Evolutionary conservation across 2,113 vertebrate species (phyloP).

Genomic region (Poicephalus gulielmi): DNA sequence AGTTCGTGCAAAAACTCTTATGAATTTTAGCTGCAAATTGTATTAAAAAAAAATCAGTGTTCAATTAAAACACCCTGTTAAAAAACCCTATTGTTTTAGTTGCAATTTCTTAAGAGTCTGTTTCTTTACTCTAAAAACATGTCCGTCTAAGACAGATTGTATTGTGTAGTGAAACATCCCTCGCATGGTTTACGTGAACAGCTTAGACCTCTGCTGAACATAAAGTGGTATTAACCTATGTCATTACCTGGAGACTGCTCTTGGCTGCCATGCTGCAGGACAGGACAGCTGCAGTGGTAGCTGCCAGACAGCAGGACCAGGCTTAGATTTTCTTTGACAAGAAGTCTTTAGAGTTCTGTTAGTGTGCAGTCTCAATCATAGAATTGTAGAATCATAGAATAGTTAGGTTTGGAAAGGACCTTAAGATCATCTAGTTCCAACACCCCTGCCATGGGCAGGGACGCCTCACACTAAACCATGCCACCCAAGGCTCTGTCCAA

Average conservation of each 20-base stretch:
- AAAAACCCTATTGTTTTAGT: not conserved
- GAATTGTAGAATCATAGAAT: too few relatives aligned
- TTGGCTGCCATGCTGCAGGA: not conserved
- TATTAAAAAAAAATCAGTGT: not conserved
- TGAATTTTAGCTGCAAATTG: not conserved
- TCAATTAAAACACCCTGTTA: not conserved
- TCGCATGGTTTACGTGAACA: not conserved
- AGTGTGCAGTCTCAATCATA: not conserved
- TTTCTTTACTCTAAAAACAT: not conserved
- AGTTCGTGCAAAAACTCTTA: not conserved
- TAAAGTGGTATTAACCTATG: not conserved
- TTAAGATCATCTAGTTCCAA: too few relatives aligned
- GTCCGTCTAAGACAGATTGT: not conserved
- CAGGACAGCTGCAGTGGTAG: not conserved
- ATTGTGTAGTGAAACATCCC: not conserved
- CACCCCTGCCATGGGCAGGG: too few relatives aligned
- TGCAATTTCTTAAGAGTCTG: not conserved
- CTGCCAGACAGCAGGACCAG: not conserved
- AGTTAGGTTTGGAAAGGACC: too few relatives aligned
- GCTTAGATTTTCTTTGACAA: not conserved
- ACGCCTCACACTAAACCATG: too few relatives aligned
- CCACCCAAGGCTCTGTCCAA: too few relatives aligned
- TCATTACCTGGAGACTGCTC: not conserved
- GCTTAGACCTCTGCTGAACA: not conserved
- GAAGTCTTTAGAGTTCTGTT: not conserved